A percentile compares a stretch with the other conserved stretches of the same genome.
These are phyloP conservation scores for Pinctada fucata DNA, from an alignment of 2,888 invertebrate genomes.

Conservation along the genomic window DNA sequence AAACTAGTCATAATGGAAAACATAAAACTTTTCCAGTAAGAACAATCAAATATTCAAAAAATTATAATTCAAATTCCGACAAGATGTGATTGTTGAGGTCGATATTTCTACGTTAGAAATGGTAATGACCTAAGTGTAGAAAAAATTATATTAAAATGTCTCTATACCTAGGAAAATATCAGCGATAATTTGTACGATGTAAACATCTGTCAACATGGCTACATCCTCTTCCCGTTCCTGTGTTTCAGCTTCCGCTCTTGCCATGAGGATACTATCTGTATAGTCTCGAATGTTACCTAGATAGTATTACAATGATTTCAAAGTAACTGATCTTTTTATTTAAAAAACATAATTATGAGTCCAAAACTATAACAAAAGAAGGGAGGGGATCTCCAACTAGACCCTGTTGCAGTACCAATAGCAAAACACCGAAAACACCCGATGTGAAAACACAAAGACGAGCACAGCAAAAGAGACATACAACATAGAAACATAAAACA, in stretches of 20 bases:
- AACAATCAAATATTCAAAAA: too few species aligned
- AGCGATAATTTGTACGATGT: not conserved
- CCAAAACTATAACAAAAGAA: too few species aligned
- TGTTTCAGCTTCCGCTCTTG: not conserved
- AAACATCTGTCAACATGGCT: not conserved
- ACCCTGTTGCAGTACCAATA: too few species aligned
- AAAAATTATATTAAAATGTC: not conserved
- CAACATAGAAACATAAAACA: too few species aligned
- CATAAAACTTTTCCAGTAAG: not conserved
- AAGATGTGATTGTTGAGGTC: not conserved
- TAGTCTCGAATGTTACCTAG: conserved; percentile 20
- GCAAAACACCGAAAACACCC: too few species aligned
- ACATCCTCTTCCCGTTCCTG: not conserved
- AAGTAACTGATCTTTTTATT: too few species aligned
- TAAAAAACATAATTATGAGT: too few species aligned
- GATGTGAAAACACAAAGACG: too few species aligned
- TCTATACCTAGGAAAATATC: too few species aligned
- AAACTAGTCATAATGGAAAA: not conserved
- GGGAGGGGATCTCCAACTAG: too few species aligned
- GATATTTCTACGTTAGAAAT: not conserved
- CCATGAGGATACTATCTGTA: conserved; percentile 18
- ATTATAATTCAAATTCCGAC: too few species aligned
- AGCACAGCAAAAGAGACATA: too few species aligned
- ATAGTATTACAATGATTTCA: not conserved
- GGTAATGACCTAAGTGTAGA: not conserved